These are phyloP conservation scores for Neodon shergylaensis DNA, from an alignment of 2,113 vertebrate species.

Conservation along the genomic window DNA sequence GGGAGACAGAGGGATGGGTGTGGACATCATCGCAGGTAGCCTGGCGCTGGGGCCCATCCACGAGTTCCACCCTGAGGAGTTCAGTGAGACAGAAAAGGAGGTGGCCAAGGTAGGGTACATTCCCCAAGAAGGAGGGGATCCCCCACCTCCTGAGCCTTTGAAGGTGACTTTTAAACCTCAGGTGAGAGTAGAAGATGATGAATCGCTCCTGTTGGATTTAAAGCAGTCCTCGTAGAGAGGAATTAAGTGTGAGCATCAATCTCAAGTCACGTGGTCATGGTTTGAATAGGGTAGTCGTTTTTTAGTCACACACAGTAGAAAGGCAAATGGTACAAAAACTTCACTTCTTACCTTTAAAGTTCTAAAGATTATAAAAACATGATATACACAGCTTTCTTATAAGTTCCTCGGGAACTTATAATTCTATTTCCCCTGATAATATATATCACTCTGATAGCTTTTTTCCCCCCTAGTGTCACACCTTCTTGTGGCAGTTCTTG, in stretches of 20 bases:
- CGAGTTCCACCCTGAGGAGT: slow-evolving; percentile 89
- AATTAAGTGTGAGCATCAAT: neutral
- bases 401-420: neutral
- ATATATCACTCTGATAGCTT: neutral
- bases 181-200: slow-evolving; percentile 86
- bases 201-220: slow-evolving; percentile 88
- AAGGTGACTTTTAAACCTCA: slow-evolving; percentile 85
- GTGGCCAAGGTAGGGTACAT: slow-evolving; percentile 82
- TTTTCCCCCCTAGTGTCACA: neutral
- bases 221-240: slow-evolving; percentile 90
- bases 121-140: slow-evolving; percentile 78
- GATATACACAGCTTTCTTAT: neutral
- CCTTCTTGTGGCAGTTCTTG: neutral
- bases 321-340: neutral
- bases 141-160: slow-evolving; percentile 78
- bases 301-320: neutral
- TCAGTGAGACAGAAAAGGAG: slow-evolving; percentile 89
- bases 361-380: slow-evolving; percentile 2
- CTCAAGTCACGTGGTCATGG: neutral
- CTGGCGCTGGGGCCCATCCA: slow-evolving; percentile 86
- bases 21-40: slow-evolving; percentile 77
- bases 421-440: neutral
- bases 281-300: slow-evolving; percentile 23
- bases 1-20: slow-evolving; percentile 85
- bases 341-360: slow-evolving; percentile 55